These are phyloP conservation scores for Mimumesa dahlbomi DNA, from an alignment of 2,888 invertebrate genomes.

Conservation along the genomic window DNA sequence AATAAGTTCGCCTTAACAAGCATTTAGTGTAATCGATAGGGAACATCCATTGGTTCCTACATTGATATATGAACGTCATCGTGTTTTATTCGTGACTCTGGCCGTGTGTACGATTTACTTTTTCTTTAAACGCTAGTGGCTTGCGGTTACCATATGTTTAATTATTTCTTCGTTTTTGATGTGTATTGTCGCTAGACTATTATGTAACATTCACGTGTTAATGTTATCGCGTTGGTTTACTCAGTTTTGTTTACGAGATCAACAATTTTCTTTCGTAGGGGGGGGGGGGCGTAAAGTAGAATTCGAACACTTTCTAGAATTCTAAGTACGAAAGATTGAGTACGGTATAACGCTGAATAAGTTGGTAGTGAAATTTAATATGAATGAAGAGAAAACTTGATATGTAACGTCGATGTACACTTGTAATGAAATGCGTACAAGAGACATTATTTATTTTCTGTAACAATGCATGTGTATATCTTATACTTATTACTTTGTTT, in stretches of 20 bases:
- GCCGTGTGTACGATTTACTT: constrained; percentile 66
- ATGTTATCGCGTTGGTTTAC: constrained; percentile 3
- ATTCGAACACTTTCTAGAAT: too few relatives aligned
- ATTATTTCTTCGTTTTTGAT: constrained; percentile 73
- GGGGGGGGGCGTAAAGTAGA: too few relatives aligned
- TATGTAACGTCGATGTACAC: background rate
- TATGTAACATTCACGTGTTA: constrained; percentile 46
- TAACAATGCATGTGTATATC: constrained; percentile 42
- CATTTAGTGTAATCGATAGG: constrained; percentile 5
- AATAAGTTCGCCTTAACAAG: background rate
- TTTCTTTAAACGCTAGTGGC: constrained; percentile 41
- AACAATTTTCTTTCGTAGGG: background rate
- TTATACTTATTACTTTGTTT: constrained; percentile 18
- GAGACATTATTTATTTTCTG: constrained; percentile 47
- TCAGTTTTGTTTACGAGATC: background rate
- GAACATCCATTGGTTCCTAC: background rate
- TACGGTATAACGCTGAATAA: background rate
- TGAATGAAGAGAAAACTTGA: background rate
- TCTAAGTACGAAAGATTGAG: background rate
- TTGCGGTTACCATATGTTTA: background rate
- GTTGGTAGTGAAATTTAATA: constrained; percentile 4
- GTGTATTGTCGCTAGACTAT: constrained; percentile 77
- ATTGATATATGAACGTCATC: background rate
- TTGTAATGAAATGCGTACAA: constrained; percentile 22
- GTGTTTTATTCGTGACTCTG: constrained; percentile 30